Evolutionary conservation across 1,140 invertebrate species (phyloP), one percentile per base, ranked within the genome.

Genomic region (Ephestia elutella): DNA sequence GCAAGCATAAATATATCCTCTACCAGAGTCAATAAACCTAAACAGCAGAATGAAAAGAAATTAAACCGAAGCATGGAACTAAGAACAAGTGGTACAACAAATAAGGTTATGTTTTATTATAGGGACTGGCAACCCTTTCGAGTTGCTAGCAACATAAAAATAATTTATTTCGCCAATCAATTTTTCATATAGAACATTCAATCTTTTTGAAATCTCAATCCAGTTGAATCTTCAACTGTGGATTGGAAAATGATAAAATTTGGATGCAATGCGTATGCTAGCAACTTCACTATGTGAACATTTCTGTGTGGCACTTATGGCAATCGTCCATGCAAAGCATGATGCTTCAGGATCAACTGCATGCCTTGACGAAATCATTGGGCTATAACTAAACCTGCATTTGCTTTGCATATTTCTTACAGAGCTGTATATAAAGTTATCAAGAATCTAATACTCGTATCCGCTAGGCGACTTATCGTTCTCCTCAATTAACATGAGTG

Each of bases 101-200:
- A 38, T 44, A 15, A 44, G 15, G 18, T 18, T 21, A 56, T 30
- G 13, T 17, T 55, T 18, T 44, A 44, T 35, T 48, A 28, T 11
- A 15, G 50, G 74, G 78, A 75, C 70, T 67, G 70, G 70, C 75
- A 80, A 80, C 79, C 74, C 75, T 57, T 59, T 5, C 28, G 38
- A 75, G 70, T 78, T 80, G 75, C 80, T 83, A 83, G 80, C 78
- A 79, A 68, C 38, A 44, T 44, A 15, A 15, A n/a, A n/a, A 44
- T 10, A n/a, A 15, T 5, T 32, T 9, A 10, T 4, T 7, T 3
- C n/a, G 38, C 32, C 32, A 38, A 44, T 35, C 32, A 4, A 13
- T 35, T 35, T 35, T 4, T 9, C 32, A 5, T 35, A 2, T 13
- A 35, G 5, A 10, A 44, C 15, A 44, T 32, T 32, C n/a, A n/a